Evolutionary conservation across 64 coral and sea anemone genomes (phyloP), one percentile per base, ranked within the genome.

Genomic region (Pocillopora damicornis): DNA sequence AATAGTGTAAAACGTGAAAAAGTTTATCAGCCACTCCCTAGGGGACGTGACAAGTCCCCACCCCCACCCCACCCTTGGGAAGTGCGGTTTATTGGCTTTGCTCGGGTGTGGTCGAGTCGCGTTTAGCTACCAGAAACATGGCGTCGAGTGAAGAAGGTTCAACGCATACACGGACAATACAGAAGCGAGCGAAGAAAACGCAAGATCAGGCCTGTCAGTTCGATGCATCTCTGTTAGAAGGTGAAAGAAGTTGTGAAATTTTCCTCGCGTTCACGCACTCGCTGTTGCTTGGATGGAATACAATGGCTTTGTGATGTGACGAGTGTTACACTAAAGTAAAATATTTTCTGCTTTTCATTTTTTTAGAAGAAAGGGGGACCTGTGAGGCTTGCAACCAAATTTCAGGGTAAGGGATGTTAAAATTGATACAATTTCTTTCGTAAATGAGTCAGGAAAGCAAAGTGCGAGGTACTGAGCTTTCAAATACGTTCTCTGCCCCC

Each of bases 131-230:
- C 90, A 94, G 90, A 93, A 96, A 97, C 81, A 97, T 97, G 94
- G 94, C 94, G 94, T 97, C 94, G 88, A 92, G 75, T 34, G 94
- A 97, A 90, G 91, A 97, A 97, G 91, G 91, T 82, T 83, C 94
- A 65, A 97, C 94, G 59, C 94, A 97, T 30, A 97, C 94, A 59
- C 68, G 94, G 71, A 97, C 94, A 59, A 88, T 97, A 87, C 94
- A 93, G 76, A 97, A 93, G 75, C 87, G 94, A 92, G 88, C 94
- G n/a, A 97, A 93, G 88, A 97, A 99, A 95, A 99, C 93, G 0
- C 97, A 99, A 92, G 97, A 99, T 89, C 97, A 99, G 26, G 97
- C 97, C 17, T 99, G 97, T 68, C 97, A 99, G 60, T 99, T 99
- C 75, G 97, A 99, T 99, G 90, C 97, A 61, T 92, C 93, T 35